Conservation (phyloP, 2,113 vertebrate species). For the Salvelinus alpinus region DNA sequence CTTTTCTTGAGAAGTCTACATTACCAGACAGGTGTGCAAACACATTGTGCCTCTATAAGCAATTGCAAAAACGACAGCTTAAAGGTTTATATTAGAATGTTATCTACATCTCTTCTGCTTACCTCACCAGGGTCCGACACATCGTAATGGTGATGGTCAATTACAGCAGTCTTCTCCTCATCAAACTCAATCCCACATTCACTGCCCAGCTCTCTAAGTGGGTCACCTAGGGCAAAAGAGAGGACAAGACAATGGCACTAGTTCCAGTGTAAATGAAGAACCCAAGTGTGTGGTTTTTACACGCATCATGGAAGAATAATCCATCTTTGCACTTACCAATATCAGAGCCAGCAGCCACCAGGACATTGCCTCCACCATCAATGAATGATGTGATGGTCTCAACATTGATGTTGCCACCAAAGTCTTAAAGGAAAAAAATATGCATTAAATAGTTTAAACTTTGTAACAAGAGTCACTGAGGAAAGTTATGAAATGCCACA, state of each 20-base stretch:
- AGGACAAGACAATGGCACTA: not conserved
- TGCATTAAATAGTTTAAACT: not conserved
- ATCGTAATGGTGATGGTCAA: slow-evolving; percentile 96
- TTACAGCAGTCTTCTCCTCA: slow-evolving; percentile 94
- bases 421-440: slow-evolving; percentile 76
- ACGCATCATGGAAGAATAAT: not conserved
- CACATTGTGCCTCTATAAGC: not conserved
- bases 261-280: not conserved
- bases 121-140: slow-evolving; percentile 93
- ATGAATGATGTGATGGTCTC: slow-evolving; percentile 96
- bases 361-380: slow-evolving; percentile 91
- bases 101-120: slow-evolving; percentile 14
- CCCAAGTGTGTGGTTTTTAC: not conserved
- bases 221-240: slow-evolving; percentile 80
- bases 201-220: slow-evolving; percentile 92
- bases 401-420: slow-evolving; percentile 94
- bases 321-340: slow-evolving; percentile 77
- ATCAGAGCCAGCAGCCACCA: slow-evolving; percentile 91
- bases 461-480: not conserved
- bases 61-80: not conserved
- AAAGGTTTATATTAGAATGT: not conserved
- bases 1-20: not conserved
- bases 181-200: slow-evolving; percentile 98
- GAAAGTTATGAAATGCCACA: not conserved
- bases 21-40: not conserved